Evolutionary conservation across 2,888 invertebrate species (phyloP).

Genomic region (Papilio elwesi): DNA sequence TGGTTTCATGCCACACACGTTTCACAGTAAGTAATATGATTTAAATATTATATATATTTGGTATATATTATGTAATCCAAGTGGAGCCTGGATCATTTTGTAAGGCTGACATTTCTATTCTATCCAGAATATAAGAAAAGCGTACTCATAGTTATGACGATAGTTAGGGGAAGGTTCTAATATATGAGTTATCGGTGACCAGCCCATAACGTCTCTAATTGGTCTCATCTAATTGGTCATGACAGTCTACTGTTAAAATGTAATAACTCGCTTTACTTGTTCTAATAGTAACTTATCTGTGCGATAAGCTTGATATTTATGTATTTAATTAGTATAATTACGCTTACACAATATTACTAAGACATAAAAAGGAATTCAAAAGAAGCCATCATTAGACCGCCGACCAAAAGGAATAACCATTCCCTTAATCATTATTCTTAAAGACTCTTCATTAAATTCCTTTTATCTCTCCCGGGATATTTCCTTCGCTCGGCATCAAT

Average conservation of each 20-base stretch:
- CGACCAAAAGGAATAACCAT: constrained; percentile 83
- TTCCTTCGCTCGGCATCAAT: constrained; percentile 82
- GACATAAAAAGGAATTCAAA: constrained; percentile 78
- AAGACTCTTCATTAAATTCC: constrained; percentile 84
- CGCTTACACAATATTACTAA: constrained; percentile 69
- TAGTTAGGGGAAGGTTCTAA: background rate
- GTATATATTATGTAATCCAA: constrained; percentile 8
- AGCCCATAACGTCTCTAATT: background rate
- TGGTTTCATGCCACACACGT: constrained; percentile 41
- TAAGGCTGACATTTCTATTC: background rate
- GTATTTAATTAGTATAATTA: constrained; percentile 70
- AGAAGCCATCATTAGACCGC: constrained; percentile 78
- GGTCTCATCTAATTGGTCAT: no score
- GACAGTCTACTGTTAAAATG: constrained; percentile 30
- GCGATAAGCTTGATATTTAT: constrained; percentile 41
- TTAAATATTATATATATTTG: constrained; percentile 5
- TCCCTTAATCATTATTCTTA: constrained; percentile 84
- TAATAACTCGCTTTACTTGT: constrained; percentile 44
- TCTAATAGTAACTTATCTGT: constrained; percentile 41
- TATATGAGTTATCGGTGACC: background rate
- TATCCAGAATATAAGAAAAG: background rate
- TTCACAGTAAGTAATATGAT: constrained; percentile 26
- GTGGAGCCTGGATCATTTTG: background rate
- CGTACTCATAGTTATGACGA: background rate
- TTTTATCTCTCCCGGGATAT: constrained; percentile 83